Evolutionary conservation across 2,888 invertebrate genomes (phyloP).

Genomic region (Papilio gigon): DNA sequence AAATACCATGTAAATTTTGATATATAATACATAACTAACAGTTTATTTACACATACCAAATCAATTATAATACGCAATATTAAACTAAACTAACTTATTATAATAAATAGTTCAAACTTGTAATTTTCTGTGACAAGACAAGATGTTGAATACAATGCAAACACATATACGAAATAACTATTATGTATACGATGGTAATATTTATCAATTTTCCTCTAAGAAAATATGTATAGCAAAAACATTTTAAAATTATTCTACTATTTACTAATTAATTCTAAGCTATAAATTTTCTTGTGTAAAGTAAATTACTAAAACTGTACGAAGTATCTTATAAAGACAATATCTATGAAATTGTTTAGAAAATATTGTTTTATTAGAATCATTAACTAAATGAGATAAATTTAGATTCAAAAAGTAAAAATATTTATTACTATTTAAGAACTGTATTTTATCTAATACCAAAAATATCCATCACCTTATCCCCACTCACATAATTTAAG

Average conservation of each 20-base stretch:
- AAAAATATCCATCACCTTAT: slow-evolving; percentile 64
- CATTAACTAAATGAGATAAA: not conserved
- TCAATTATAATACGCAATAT: not conserved
- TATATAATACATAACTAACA: slow-evolving; percentile 1
- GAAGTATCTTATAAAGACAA: slow-evolving; percentile 3
- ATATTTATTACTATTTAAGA: slow-evolving; percentile 37
- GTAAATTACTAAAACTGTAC: not conserved
- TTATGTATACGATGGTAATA: not conserved
- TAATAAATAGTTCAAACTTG: slow-evolving; percentile 2
- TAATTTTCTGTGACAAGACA: not conserved
- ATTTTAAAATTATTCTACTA: not conserved
- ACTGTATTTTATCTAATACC: slow-evolving; percentile 71
- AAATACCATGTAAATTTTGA: slow-evolving; percentile 3
- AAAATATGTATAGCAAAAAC: not conserved
- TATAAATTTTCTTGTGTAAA: not conserved
- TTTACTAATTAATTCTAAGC: not conserved
- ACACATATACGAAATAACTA: not conserved
- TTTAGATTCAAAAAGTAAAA: not conserved
- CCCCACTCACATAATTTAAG: slow-evolving; percentile 77
- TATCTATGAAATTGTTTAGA: slow-evolving; percentile 10
- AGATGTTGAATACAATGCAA: not conserved
- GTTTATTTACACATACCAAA: slow-evolving; percentile 22
- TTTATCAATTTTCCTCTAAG: not conserved
- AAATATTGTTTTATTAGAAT: not conserved
- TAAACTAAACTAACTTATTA: not conserved